Evolutionary conservation across 1,140 invertebrate species (phyloP), one percentile per base, ranked within the genome.

Genomic region (Solen grandis): DNA sequence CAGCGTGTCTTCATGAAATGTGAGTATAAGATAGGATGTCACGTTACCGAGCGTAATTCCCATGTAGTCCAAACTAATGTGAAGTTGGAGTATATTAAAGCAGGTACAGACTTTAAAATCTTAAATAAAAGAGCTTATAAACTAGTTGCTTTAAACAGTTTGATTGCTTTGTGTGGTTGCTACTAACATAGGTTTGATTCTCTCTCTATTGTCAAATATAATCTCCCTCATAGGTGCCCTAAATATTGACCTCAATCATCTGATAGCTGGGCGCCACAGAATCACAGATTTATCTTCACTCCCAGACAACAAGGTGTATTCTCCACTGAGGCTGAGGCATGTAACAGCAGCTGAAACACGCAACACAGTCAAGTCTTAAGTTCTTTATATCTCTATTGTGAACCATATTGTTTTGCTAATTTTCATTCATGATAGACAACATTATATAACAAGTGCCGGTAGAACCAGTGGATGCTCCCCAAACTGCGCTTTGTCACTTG

Each of bases 331-430:
- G 66, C 84, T 76, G 13, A 89, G 36, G 73, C 88, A 85, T 0
- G 82, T 85, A 19, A 89, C 84, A 33, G 83, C 72, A 79, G 76
- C 88, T 89, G 69, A 0, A 82, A 57, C 22, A 54, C 41, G 77
- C 10, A 77, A 35, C 14, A 62, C 3, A 1, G 19, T 22, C 25
- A 25, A 3, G 29, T 1, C 35, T 33, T 22, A 5, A 16, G 16
- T 22, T 38, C 10, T n/a, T 33, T 19, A 55, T 22, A 73, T n/a
- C n/a, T n/a, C 16, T 27, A 25, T 13, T 57, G 16, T n/a, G 22
- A 16, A 1, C 8, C 33, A 22, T 46, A 66, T 25, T 13, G 65
- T 1, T 3, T 54, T 38, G 63, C 36, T 38, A 10, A 57, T 54
- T 22, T 13, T n/a, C n/a, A 65, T 57, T 5, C 2, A 35, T 29